A percentile compares a stretch with the other conserved stretches of the same genome.
Evolutionary conservation across 2,113 vertebrate genomes (phyloP).

Genomic region (Mystacornis crossleyi): DNA sequence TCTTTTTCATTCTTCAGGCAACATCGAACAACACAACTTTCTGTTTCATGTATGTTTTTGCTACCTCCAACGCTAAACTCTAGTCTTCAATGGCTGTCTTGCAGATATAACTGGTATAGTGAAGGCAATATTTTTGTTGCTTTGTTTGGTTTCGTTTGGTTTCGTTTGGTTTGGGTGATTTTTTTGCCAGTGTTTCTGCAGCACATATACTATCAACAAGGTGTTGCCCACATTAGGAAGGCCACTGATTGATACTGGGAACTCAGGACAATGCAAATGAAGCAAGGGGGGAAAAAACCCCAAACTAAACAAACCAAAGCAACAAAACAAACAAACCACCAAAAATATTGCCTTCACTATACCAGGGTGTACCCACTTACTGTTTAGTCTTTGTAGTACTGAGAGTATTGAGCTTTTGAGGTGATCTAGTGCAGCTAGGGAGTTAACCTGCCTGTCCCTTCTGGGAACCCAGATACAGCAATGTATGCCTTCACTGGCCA

Average conservation of each 20-base stretch:
- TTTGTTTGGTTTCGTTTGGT: background rate
- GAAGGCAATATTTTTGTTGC: background rate
- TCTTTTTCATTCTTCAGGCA: background rate
- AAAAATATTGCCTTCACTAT: no score
- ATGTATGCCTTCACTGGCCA: accelerated
- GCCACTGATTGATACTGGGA: accelerated
- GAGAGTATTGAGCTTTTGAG: background rate
- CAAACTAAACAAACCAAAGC: no score
- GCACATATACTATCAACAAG: background rate
- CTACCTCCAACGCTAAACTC: background rate
- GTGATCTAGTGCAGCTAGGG: background rate
- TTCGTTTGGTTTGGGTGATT: background rate
- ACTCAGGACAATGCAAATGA: background rate
- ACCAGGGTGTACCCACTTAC: background rate
- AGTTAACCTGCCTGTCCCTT: background rate
- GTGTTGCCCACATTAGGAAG: background rate
- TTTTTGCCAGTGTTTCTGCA: background rate
- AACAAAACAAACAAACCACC: no score
- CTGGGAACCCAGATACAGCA: background rate
- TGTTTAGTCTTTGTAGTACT: background rate
- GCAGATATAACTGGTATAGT: background rate
- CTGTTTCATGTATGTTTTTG: background rate
- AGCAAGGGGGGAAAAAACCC: accelerated
- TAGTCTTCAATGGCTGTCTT: background rate
- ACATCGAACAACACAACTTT: background rate